Base-by-base conservation (phyloP, 2,113 vertebrate species). In the Oxyruncus cristatus region DNA sequence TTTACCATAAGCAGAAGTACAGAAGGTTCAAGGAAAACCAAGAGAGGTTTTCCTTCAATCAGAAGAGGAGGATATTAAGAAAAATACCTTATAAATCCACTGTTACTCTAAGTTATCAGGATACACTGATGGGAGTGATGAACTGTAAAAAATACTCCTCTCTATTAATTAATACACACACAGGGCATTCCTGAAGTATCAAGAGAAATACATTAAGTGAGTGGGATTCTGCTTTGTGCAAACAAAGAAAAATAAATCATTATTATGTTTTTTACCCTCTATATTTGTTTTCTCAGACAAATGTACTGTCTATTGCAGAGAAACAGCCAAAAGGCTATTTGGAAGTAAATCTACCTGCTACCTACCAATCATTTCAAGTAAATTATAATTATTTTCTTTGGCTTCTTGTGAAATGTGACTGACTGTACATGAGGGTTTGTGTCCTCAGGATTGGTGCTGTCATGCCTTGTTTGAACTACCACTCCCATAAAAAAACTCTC, bases 351-450 rank as follows among this genome's bases (percentile, higher is more conserved):
- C 68, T 67, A 44, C 53, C 22, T 1, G 6, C 33, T 92, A 75
- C 52, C 53, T 94, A 92, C 50, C 80, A 87, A 39, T 76, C 58
- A 82, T 93, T 95, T 90, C 56, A 87, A 87, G 24, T 67, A 62
- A 88, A 62, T 75, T 52, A 52, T 39, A 42, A 81, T 50, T 95
- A 88, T 93, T 97, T 93, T 68, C 61, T 82, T 85, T 96, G 92
- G 72, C 85, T 91, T 27, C n/a, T 71, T 87, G 65, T 68, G 65
- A 81, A 94, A 87, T 4, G 18, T 47, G 46, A 56, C 22, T 49
- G 66, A 37, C 28, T 52, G 33, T 58, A 41, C 6, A 37, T 2
- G 2, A 44, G 16, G 27, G 42, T 67, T 63, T 47, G 55, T 88
- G 81, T 79, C 84, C n/a, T 77, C 86, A 80, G 42, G 62, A 81